A percentile compares a stretch with the other conserved stretches of the same genome.
phyloP scores from a whole-genome alignment of 2,797 vertebrate genomes.

The Characodon lateralis region DNA sequence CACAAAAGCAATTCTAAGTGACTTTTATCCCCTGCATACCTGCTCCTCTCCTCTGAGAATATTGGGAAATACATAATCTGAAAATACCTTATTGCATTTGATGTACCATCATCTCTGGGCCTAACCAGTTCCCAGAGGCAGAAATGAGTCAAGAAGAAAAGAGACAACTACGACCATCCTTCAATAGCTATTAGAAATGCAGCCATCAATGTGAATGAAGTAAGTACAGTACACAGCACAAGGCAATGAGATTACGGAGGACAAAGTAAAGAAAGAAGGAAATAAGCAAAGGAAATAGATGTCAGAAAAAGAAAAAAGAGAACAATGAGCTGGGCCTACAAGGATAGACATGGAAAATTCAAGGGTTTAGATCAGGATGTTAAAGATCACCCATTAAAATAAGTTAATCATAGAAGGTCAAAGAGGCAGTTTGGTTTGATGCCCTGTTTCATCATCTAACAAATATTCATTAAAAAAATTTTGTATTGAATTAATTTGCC shows the following conservation, averaged over 20 bases:
- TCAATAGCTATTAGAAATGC: constrained; percentile 72
- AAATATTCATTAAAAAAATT: neutral
- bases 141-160: constrained; percentile 65
- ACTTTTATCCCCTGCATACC: constrained; percentile 57
- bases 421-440: neutral
- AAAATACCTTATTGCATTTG: constrained; percentile 73
- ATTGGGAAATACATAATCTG: constrained; percentile 69
- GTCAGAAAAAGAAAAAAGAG: constrained; percentile 45
- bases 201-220: constrained; percentile 58
- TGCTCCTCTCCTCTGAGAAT: constrained; percentile 57
- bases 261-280: constrained; percentile 46
- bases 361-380: constrained; percentile 7
- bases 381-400: constrained; percentile 8
- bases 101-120: constrained; percentile 70
- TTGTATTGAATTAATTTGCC: neutral
- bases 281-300: constrained; percentile 30
- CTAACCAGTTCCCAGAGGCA: constrained; percentile 71
- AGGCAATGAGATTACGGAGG: constrained; percentile 38
- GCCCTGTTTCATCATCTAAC: neutral
- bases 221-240: constrained; percentile 47
- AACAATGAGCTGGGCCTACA: constrained; percentile 26
- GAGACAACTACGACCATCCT: constrained; percentile 61
- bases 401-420: constrained; percentile 10
- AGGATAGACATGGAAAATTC: constrained; percentile 4
- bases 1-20: constrained; percentile 63